Evolutionary conservation across 2,888 invertebrate genomes (phyloP).

Genomic region (Hypomecis punctinalis): DNA sequence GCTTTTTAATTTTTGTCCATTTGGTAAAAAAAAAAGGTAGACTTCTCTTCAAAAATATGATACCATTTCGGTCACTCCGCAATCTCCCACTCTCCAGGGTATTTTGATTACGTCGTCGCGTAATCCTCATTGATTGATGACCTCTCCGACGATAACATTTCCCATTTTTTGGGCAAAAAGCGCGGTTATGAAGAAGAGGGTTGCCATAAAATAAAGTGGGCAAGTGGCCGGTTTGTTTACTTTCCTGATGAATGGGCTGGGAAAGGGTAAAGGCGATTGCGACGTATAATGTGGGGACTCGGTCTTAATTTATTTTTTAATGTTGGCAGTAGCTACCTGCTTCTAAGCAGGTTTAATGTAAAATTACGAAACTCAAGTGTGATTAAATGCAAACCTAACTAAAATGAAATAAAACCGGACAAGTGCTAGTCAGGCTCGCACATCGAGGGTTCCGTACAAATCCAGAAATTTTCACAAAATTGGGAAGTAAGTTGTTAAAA

Average conservation of each 20-base stretch:
- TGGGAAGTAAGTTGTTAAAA: no score
- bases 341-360: background rate
- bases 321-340: background rate
- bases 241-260: conserved; percentile 40
- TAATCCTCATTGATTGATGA: conserved; percentile 79
- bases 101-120: conserved; percentile 70
- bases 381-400: no score
- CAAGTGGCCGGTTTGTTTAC: conserved; percentile 42
- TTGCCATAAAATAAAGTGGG: conserved; percentile 45
- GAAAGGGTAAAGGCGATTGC: conserved; percentile 37
- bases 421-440: no score
- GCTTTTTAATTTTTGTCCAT: no score
- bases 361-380: no score
- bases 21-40: no score
- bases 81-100: conserved; percentile 55
- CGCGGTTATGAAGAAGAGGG: conserved; percentile 37
- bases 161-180: conserved; percentile 69
- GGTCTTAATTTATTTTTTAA: conserved; percentile 15
- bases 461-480: no score
- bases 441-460: no score
- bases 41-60: conserved; percentile 11
- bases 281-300: conserved; percentile 14
- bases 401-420: no score
- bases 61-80: conserved; percentile 24
- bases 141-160: conserved; percentile 64